Conservation (phyloP, 2,888 invertebrate genomes). For the Drosophila niveifrons region DNA sequence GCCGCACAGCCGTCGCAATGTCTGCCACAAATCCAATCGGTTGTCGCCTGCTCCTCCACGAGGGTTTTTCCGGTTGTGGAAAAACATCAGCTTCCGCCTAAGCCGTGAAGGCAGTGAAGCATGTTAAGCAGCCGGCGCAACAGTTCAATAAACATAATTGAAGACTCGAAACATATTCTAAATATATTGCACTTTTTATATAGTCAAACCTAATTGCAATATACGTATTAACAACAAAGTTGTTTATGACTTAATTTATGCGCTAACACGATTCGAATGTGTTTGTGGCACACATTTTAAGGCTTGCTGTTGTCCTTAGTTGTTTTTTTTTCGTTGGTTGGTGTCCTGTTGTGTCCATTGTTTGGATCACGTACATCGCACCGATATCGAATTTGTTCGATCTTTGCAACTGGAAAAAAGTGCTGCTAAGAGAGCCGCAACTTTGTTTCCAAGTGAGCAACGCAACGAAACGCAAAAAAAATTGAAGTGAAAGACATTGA, state of each 20-base stretch:
- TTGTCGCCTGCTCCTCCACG: constrained; percentile 36
- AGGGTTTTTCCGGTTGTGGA: constrained; percentile 66
- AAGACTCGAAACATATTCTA: constrained; percentile 12
- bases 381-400: constrained; percentile 76
- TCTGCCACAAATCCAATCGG: constrained; percentile 78
- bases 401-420: constrained; percentile 42
- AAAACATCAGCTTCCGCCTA: constrained; percentile 67
- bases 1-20: constrained; percentile 80
- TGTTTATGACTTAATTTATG: constrained; percentile 71
- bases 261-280: constrained; percentile 53
- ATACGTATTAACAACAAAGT: constrained; percentile 32
- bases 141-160: constrained; percentile 43
- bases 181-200: background rate
- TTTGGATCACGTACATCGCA: constrained; percentile 70
- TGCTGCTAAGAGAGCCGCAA: constrained; percentile 50
- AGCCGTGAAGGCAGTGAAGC: constrained; percentile 44
- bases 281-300: constrained; percentile 59
- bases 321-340: background rate
- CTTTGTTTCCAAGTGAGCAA: constrained; percentile 75
- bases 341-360: constrained; percentile 70
- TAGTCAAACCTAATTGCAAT: constrained; percentile 16
- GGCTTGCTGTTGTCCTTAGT: constrained; percentile 40
- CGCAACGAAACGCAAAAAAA: constrained; percentile 6
- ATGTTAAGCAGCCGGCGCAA: constrained; percentile 71
- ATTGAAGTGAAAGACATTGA: constrained; percentile 11